Base-by-base conservation (phyloP, 2,113 vertebrate species). In the Pterocles gutturalis region DNA sequence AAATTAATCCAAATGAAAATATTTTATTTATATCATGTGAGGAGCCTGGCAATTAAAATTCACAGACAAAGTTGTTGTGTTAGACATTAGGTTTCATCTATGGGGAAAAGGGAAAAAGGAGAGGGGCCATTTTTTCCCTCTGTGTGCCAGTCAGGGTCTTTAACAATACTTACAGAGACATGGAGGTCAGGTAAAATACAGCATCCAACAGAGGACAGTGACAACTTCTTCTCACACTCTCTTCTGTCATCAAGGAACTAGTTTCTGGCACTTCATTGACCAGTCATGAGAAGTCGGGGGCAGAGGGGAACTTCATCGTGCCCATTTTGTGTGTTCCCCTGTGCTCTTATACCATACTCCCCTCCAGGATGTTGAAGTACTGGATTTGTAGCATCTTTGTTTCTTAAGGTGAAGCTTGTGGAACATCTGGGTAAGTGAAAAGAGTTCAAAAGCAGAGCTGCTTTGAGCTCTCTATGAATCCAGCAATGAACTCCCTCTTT, bases 1-100 rank as follows among this genome's bases (percentile, higher is more conserved):
- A 69, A 84, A 92, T 87, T 26, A 70, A 64, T n/a, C 29, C 24
- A 64, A 71, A 82, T 43, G 3, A 87, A 89, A 89, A 91, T 3
- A 55, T 45, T 89, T 91, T 84, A 79, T 24, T 25, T 57, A 53
- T 19, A 48, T 13, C 17, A 60, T 1, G 10, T 0, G 10, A 89
- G 45, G 11, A 82, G 7, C 6, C 29, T 79, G 43, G 10, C 33
- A 78, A 46, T 64, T 24, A 54, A 86, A 87, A 64, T 64, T 75
- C 34, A 34, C 65, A 64, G 43, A 29, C 17, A 24, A 83, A 94
- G 38, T 26, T 31, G 10, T 20, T 67, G 19, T 60, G 8, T 65
- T 78, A 69, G 57, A 76, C 70, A 76, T 64, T 21, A 80, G 36
- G 36, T 16, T 61, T 72, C 28, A 13, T 6, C 20, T 36, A 17